A percentile compares a stretch with the other conserved stretches of the same genome.
These are phyloP conservation scores for Drosophila affinis DNA, from an alignment of 2,888 invertebrate genomes.

Conservation along the genomic window DNA sequence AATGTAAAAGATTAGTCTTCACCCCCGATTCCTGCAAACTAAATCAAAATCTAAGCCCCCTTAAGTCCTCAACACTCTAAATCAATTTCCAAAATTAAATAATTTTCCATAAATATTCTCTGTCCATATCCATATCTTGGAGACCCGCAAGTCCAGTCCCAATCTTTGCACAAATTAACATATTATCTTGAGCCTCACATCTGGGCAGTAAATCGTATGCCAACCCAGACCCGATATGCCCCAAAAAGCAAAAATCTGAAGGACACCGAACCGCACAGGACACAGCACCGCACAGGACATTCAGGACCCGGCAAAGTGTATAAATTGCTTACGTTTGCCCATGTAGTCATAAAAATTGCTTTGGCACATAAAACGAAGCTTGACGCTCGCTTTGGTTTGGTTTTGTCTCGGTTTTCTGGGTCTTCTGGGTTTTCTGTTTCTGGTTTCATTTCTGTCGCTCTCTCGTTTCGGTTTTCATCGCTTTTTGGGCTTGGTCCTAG, in stretches of 20 bases:
- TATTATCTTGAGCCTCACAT: background rate
- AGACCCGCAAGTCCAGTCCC: background rate
- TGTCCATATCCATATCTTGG: background rate
- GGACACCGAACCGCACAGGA: background rate
- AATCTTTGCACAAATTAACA: background rate
- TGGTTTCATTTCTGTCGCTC: slow-evolving; percentile 23
- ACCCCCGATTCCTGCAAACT: no score
- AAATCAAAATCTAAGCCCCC: no score
- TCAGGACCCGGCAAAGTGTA: slow-evolving; percentile 27
- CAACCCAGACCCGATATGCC: slow-evolving; percentile 6
- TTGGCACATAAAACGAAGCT: slow-evolving; percentile 69
- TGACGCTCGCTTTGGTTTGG: slow-evolving; percentile 49
- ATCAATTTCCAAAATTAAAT: background rate
- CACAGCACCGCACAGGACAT: no score
- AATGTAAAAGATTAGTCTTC: no score
- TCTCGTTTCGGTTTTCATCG: slow-evolving; percentile 26
- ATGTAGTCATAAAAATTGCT: slow-evolving; percentile 50
- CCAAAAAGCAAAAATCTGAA: background rate
- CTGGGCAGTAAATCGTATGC: background rate
- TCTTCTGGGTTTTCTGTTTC: slow-evolving; percentile 35
- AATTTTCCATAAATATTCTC: background rate
- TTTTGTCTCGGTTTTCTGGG: slow-evolving; percentile 4
- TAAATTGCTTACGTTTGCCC: slow-evolving; percentile 60
- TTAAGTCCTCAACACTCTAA: background rate
- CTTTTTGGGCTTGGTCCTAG: slow-evolving; percentile 19